Evolutionary conservation across 1,140 invertebrate genomes (phyloP), one percentile per base, ranked within the genome.

Genomic region (Trypoxylus dichotomus): DNA sequence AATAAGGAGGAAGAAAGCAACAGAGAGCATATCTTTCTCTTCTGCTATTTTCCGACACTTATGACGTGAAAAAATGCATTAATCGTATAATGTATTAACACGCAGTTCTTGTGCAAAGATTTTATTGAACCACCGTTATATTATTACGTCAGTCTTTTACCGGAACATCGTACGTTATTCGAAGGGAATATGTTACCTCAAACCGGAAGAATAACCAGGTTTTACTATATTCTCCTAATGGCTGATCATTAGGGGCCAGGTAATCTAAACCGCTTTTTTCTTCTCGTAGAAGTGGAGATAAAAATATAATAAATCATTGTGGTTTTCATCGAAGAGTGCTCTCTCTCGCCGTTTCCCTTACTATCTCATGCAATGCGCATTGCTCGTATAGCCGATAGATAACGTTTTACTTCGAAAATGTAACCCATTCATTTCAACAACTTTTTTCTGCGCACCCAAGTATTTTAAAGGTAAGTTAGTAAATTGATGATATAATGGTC

Each of bases 251-350:
- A 83, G 82, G 81, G 77, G 76, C 60, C 82, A 81, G 82, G 80
- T 82, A 83, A 82, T 82, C 82, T 83, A 77, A 79, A 76, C 72
- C 78, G 78, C 79, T 81, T 82, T 81, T 83, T 81, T 81, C 79
- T 79, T 79, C 24, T 68, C 60, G 60, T 24, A 68, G 79, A 80
- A 79, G 60, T 54, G 41, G 72, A 81, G 82, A 82, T 82, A 82
- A 82, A 82, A 82, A 82, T 68, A 68, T 82, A 82, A 82, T 82
- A 82, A 82, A 82, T 82, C 82, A 82, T 82, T 81, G 80, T 80
- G 80, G 81, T 77, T 75, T 81, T 78, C 77, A 75, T 77, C 60
- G 75, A 68, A 68, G 27, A 68, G 60, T 27, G 24, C 24, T 68
- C 60, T 68, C 60, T 68, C 60, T 68, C 60, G 24, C 10, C 60